Evolutionary conservation across 2,888 invertebrate species (phyloP).

Genomic region (Vandiemenella viatica): DNA sequence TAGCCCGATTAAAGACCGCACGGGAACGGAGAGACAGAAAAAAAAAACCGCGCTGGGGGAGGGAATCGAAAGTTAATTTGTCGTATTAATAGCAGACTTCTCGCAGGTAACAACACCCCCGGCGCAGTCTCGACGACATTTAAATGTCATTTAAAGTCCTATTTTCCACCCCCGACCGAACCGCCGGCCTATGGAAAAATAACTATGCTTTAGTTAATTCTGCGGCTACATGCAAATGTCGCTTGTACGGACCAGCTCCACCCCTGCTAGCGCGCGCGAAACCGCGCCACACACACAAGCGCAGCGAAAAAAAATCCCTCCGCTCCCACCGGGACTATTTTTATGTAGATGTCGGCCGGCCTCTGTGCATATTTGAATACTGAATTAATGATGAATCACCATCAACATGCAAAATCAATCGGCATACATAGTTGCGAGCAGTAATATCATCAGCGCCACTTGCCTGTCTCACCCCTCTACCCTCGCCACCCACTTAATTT

Average conservation of each 20-base stretch:
- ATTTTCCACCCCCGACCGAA: background rate
- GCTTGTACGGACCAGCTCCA: background rate
- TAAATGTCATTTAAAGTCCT: conserved; percentile 4
- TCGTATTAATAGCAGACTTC: background rate
- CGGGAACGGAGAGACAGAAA: background rate
- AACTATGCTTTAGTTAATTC: background rate
- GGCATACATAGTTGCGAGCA: background rate
- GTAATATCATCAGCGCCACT: background rate
- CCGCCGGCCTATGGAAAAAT: background rate
- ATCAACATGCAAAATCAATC: conserved; percentile 5
- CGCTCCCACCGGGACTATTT: conserved; percentile 3
- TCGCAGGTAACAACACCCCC: background rate
- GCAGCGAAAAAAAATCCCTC: conserved; percentile 1
- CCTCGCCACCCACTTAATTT: background rate
- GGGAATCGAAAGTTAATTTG: background rate
- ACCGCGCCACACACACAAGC: too few relatives aligned
- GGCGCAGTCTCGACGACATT: background rate
- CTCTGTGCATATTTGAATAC: conserved; percentile 11
- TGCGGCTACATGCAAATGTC: background rate
- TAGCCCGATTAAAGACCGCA: background rate
- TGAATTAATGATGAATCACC: conserved; percentile 13
- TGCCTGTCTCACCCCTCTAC: background rate
- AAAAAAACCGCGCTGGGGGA: background rate
- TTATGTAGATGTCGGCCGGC: conserved; percentile 2
- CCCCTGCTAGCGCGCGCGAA: too few relatives aligned